Conservation (phyloP, 2,113 vertebrate genomes). For the Mastomys coucha region DNA sequence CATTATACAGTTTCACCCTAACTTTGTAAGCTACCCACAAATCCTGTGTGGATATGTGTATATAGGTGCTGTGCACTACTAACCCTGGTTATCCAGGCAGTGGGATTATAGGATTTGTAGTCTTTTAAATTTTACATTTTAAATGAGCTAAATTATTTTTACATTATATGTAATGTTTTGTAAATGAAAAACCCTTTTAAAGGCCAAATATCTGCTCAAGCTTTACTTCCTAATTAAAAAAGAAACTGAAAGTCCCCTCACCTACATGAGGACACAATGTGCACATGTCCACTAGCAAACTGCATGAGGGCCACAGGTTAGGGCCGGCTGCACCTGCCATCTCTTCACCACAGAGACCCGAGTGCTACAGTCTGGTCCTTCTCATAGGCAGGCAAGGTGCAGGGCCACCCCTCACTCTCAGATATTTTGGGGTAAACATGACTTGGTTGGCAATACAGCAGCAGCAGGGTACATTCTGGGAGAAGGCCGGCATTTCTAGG, state of each 20-base stretch:
- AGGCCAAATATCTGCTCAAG: background rate
- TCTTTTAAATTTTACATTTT: background rate
- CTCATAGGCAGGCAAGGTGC: background rate
- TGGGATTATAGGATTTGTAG: background rate
- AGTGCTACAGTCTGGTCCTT: accelerated
- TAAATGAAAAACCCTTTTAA: background rate
- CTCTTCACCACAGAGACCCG: background rate
- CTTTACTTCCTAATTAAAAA: background rate
- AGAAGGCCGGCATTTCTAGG: background rate
- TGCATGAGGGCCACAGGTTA: background rate
- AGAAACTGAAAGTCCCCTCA: background rate
- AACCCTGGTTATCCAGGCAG: too few relatives aligned
- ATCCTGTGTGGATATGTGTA: background rate
- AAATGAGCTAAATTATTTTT: background rate
- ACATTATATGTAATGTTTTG: background rate
- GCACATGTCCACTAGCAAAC: background rate
- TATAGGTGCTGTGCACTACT: background rate
- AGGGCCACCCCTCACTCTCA: background rate
- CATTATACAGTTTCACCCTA: background rate
- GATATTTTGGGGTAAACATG: background rate
- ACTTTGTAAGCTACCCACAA: background rate
- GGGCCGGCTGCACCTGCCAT: background rate
- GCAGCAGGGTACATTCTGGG: background rate
- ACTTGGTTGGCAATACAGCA: background rate
- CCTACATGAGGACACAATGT: background rate